Conservation (phyloP, 2,113 vertebrate genomes). For the Menidia beryllina region DNA sequence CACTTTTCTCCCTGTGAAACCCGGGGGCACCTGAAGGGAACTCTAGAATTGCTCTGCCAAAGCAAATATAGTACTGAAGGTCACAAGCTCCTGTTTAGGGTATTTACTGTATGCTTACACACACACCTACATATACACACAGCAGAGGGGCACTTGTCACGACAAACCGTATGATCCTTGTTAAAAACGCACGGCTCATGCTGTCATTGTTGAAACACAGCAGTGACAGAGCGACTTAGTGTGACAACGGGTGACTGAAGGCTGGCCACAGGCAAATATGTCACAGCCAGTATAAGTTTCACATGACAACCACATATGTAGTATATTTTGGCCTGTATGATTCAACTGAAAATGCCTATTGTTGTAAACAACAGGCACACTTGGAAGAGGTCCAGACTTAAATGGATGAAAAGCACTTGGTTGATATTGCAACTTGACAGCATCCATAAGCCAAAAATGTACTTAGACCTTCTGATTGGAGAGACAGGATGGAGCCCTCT, state of each 20-base stretch:
- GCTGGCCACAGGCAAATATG: slow-evolving; percentile 72
- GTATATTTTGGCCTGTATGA: slow-evolving; percentile 50
- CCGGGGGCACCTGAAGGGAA: slow-evolving; percentile 67
- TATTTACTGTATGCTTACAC: slow-evolving; percentile 69
- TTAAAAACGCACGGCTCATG: slow-evolving; percentile 55
- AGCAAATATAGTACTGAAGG: slow-evolving; percentile 78
- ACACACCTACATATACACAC: slow-evolving; percentile 33
- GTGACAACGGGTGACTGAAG: slow-evolving; percentile 63
- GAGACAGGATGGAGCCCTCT: slow-evolving; percentile 4
- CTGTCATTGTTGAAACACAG: slow-evolving; percentile 68
- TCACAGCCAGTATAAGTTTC: slow-evolving; percentile 68
- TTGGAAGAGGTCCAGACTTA: slow-evolving; percentile 54
- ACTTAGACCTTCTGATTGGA: slow-evolving; percentile 30
- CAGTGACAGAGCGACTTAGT: slow-evolving; percentile 69
- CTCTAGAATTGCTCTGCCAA: slow-evolving; percentile 72
- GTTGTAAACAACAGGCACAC: slow-evolving; percentile 50
- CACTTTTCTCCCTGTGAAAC: slow-evolving; percentile 76
- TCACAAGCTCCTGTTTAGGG: slow-evolving; percentile 71
- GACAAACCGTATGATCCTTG: slow-evolving; percentile 64
- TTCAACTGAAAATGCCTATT: slow-evolving; percentile 54
- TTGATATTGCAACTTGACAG: slow-evolving; percentile 51
- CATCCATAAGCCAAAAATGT: slow-evolving; percentile 54
- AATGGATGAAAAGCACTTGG: slow-evolving; percentile 66
- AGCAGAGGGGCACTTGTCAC: slow-evolving; percentile 41
- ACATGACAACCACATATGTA: slow-evolving; percentile 50